Percentiles rank a stretch among this genome's conserved stretches.
Conservation (phyloP, 2,888 invertebrate species). For the Dryocosmus kuriphilus region DNA sequence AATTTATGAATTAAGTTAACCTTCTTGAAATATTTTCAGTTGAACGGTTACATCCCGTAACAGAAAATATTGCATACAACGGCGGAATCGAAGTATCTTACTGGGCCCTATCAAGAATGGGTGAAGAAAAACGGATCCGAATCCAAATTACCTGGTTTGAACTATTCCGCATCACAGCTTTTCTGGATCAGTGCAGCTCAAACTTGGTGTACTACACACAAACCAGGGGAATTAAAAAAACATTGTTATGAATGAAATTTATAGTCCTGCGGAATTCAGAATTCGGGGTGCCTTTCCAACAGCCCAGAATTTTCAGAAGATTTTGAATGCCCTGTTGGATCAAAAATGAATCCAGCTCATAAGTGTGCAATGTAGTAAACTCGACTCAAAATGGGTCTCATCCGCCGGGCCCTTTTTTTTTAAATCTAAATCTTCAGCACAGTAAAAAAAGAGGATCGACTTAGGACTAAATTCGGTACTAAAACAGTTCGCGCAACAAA, state of each 20-base stretch:
- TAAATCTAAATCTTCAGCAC: no score
- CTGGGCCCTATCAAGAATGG: constrained; percentile 88
- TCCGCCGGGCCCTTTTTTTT: no score
- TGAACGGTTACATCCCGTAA: constrained; percentile 94
- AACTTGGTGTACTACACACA: constrained; percentile 81
- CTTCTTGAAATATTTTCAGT: constrained; percentile 78
- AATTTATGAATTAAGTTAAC: neutral
- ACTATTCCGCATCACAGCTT: constrained; percentile 68
- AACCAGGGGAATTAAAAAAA: constrained; percentile 86
- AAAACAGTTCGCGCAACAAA: no score
- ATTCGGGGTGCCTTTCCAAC: constrained; percentile 82
- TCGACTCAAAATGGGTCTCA: neutral
- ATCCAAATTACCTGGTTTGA: constrained; percentile 82
- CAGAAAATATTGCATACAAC: constrained; percentile 97
- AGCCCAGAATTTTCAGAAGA: constrained; percentile 81
- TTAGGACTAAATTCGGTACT: no score
- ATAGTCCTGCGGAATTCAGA: constrained; percentile 84
- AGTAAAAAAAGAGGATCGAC: no score
- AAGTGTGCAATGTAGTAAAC: constrained; percentile 82
- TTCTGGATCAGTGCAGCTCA: constrained; percentile 78
- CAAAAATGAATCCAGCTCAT: constrained; percentile 81
- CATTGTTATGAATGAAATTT: constrained; percentile 88
- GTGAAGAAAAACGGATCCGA: constrained; percentile 84
- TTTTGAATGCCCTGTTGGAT: constrained; percentile 81
- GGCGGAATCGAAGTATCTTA: constrained; percentile 95